These are phyloP conservation scores for Chlorops oryzae DNA, from an alignment of 1,140 invertebrate genomes.

Conservation along the genomic window DNA sequence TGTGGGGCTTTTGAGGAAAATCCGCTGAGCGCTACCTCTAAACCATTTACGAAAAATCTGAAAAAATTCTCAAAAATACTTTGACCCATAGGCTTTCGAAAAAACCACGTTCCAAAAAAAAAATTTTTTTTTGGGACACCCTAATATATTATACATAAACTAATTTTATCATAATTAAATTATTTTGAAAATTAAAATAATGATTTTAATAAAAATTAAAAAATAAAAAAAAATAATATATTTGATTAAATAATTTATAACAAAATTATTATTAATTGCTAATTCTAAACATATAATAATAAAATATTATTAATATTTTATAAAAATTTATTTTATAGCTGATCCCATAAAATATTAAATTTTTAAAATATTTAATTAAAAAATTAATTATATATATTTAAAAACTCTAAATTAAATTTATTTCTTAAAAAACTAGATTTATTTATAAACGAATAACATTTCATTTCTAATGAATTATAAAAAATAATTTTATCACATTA, in stretches of 20 bases:
- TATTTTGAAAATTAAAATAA: constrained; percentile 40
- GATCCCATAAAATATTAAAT: too few relatives aligned
- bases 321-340: constrained; percentile 38
- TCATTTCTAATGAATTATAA: constrained; percentile 56
- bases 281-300: constrained; percentile 44
- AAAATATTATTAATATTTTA: constrained; percentile 30
- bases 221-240: constrained; percentile 32
- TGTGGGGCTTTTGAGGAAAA: too few relatives aligned
- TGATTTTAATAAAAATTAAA: constrained; percentile 50
- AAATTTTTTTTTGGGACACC: too few relatives aligned
- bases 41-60: too few relatives aligned
- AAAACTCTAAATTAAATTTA: constrained; percentile 53
- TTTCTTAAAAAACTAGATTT: constrained; percentile 62
- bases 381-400: constrained; percentile 46
- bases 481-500: constrained; percentile 54
- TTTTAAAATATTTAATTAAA: too few relatives aligned
- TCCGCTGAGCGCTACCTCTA: too few relatives aligned
- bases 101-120: too few relatives aligned
- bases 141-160: too few relatives aligned
- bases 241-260: constrained; percentile 32
- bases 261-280: constrained; percentile 35
- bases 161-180: constrained; percentile 53
- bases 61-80: too few relatives aligned
- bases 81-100: too few relatives aligned
- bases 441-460: constrained; percentile 56